Base-by-base conservation (phyloP, 1,140 invertebrate species). In the Formica selysi region DNA sequence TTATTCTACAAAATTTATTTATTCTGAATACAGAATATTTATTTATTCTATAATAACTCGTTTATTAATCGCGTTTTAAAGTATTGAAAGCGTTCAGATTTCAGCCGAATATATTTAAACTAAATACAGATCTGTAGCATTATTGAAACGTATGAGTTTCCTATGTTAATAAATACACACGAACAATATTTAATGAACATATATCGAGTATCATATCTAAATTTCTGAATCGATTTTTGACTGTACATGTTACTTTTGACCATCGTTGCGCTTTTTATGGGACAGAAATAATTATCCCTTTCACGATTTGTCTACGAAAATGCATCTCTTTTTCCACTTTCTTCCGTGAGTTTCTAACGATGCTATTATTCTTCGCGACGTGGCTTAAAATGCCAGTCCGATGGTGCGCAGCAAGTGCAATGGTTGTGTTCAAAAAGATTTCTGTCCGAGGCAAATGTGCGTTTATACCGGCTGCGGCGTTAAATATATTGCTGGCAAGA, bases 221-320 rank as follows among this genome's bases (percentile, higher is more conserved):
- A 5, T 5, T n/a, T 38, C 3, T 38, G 36, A 22, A n/a, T n/a
- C 36, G 32, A 65, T 65, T 67, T 22, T 67, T 26, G 19, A 38
- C 32, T 6, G 26, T 48, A 19, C 48, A 0, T 16, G 7, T 29
- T 48, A 29, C 6, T 70, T 13, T 29, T 70, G 0, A 26, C 1
- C 10, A n/a, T 44, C 44, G 10, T 10, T 38, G 1, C 13, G 3
- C 11, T 51, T 51, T 51, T 51, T 19, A 51, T 51, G 48, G 5
- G 16, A 51, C 16, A 51, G 16, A 51, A 51, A 51, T 51, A 51
- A 51, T 51, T 85, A 70, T 48, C 54, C 32, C 29, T 7, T 19
- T 26, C n/a, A 83, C 81, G 83, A 87, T 89, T 89, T 89, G 89
- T 90, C 51, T 51, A 51, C 36, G 68, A 74, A 80, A 90, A 89